Percentiles rank a stretch among this genome's conserved stretches.
Conservation (phyloP, 2,797 vertebrate species). For the Chiropotes sagulatus region DNA sequence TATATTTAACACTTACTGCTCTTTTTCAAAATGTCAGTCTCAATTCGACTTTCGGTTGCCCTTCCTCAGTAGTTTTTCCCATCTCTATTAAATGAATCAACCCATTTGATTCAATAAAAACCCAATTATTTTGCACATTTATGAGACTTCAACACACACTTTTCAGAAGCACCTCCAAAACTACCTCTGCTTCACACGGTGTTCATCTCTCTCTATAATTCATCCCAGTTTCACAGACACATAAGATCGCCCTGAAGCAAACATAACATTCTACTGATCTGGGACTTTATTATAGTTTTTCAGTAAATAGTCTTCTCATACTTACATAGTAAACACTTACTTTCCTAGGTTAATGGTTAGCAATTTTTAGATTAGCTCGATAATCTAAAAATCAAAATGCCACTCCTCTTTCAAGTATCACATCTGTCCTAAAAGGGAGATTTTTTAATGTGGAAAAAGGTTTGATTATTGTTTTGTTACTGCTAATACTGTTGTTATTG, state of each 20-base stretch:
- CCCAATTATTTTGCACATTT: background rate
- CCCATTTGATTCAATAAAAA: background rate
- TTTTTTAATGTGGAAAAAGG: too few species aligned
- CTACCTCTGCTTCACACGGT: background rate
- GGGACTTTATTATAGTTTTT: background rate
- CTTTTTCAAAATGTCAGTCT: background rate
- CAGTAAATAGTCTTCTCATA: background rate
- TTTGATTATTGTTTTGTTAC: too few species aligned
- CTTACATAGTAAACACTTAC: background rate
- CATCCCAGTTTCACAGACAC: background rate
- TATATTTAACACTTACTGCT: background rate
- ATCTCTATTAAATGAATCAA: background rate
- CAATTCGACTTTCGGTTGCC: background rate
- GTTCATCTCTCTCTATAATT: background rate
- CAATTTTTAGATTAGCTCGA: background rate
- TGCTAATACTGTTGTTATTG: too few species aligned
- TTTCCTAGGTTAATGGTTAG: background rate
- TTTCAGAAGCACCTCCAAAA: background rate
- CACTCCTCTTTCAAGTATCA: background rate
- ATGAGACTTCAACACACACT: background rate
- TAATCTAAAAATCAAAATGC: background rate
- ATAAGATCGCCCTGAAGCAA: background rate
- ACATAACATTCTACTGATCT: background rate
- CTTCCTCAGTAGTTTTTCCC: background rate
- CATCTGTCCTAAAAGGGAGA: background rate